phyloP scores from a whole-genome alignment of 2,113 vertebrate genomes.

The Nyctibius bracteatus region DNA sequence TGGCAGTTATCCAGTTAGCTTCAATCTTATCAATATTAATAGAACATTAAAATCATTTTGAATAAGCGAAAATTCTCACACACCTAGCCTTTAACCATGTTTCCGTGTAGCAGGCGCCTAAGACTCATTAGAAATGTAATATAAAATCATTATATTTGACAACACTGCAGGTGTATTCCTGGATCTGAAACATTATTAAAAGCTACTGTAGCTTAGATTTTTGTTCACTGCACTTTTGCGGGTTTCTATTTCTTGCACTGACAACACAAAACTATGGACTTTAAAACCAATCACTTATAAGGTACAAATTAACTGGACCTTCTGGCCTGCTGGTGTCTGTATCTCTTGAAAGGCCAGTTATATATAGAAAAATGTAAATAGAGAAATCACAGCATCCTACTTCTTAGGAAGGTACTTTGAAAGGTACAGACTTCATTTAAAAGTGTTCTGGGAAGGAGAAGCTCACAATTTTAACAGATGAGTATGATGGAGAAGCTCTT shows the following conservation, averaged over 20 bases:
- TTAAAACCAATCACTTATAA: neutral
- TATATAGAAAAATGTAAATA: neutral
- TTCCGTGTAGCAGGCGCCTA: neutral
- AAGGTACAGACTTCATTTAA: neutral
- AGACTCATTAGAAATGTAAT: neutral
- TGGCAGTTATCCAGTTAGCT: neutral
- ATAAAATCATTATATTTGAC: neutral
- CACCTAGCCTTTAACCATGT: neutral
- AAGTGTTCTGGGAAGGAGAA: neutral
- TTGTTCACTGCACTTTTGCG: neutral
- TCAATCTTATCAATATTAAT: neutral
- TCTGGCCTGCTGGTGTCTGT: neutral
- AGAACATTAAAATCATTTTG: neutral
- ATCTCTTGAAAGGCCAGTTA: neutral
- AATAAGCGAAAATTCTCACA: neutral
- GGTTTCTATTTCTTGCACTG: neutral
- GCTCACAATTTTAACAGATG: neutral
- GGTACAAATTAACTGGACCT: neutral
- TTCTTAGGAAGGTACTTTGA: neutral
- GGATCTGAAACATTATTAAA: neutral
- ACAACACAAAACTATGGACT: neutral
- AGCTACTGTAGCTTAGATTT: neutral
- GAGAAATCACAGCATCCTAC: neutral
- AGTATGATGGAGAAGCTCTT: fast-evolving
- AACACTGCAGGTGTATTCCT: neutral